Evolutionary conservation across 2,113 vertebrate genomes (phyloP).

Genomic region (Promerops cafer): DNA sequence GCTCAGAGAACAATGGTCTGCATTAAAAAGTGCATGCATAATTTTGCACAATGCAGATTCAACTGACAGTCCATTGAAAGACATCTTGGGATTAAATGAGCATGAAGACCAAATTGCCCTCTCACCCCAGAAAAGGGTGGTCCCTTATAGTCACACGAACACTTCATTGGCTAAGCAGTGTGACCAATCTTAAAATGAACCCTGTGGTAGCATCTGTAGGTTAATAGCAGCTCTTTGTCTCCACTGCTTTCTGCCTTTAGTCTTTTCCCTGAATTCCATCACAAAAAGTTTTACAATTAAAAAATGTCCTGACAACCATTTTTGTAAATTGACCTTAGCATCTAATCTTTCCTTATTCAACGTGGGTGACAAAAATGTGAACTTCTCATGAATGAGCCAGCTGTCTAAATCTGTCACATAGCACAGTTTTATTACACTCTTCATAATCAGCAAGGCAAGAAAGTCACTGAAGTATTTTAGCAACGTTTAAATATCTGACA

Average conservation of each 20-base stretch:
- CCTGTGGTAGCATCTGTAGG: constrained; percentile 73
- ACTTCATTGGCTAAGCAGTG: constrained; percentile 77
- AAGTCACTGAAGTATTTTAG: constrained; percentile 35
- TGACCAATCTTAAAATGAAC: constrained; percentile 79
- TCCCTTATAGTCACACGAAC: constrained; percentile 69
- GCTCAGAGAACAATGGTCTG: constrained; percentile 74
- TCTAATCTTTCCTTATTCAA: constrained; percentile 75
- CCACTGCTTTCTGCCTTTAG: constrained; percentile 69
- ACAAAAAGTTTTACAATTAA: constrained; percentile 77
- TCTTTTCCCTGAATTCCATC: constrained; percentile 74
- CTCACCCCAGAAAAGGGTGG: constrained; percentile 79
- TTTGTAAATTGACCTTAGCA: constrained; percentile 74
- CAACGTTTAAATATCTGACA: constrained; percentile 37
- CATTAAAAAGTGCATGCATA: constrained; percentile 83
- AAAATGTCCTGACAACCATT: constrained; percentile 77
- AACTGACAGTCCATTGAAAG: constrained; percentile 78
- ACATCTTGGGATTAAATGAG: constrained; percentile 76
- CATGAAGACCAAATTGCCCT: constrained; percentile 82
- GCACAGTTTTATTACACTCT: constrained; percentile 66
- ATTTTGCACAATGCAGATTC: constrained; percentile 81
- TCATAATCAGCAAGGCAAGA: constrained; percentile 56
- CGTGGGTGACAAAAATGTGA: constrained; percentile 75
- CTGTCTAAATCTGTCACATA: constrained; percentile 74
- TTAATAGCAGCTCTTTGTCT: constrained; percentile 80
- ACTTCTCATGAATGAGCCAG: constrained; percentile 72